phyloP scores from a whole-genome alignment of 92 coral and sea anemone species.

The Phenganax stokvisi region DNA sequence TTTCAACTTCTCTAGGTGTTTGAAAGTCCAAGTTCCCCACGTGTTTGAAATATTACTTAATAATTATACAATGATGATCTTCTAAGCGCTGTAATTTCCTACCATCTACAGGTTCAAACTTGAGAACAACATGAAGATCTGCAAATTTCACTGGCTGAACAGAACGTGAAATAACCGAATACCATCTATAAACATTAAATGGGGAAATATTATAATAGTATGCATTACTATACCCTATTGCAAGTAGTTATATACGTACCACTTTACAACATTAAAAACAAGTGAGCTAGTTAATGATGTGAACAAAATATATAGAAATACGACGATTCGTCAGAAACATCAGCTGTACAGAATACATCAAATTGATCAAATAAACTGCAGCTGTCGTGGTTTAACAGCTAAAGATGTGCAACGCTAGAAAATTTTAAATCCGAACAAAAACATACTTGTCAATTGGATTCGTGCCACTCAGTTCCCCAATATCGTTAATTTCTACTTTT shows the following conservation, averaged over 20 bases:
- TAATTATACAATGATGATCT: too few relatives aligned
- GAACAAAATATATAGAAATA: too few relatives aligned
- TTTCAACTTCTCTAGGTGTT: too few relatives aligned
- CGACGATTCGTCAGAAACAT: not conserved
- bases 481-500: slow-evolving; percentile 59
- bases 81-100: slow-evolving; percentile 7
- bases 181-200: slow-evolving; percentile 46
- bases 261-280: too few relatives aligned
- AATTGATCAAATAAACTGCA: not conserved
- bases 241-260: too few relatives aligned
- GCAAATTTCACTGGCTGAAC: slow-evolving; percentile 66
- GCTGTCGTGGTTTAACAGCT: not conserved
- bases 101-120: slow-evolving; percentile 93
- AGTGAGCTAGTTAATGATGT: too few relatives aligned
- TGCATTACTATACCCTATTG: too few relatives aligned
- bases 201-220: too few relatives aligned
- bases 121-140: slow-evolving; percentile 69
- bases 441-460: slow-evolving; percentile 85
- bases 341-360: not conserved
- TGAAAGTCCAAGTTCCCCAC: too few relatives aligned
- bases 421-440: not conserved
- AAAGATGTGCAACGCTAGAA: not conserved
- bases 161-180: slow-evolving; percentile 69
- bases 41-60: too few relatives aligned
- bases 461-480: slow-evolving; percentile 66